Evolutionary conservation across 1,140 invertebrate genomes (phyloP).

Genomic region (Nasonia vitripennis): DNA sequence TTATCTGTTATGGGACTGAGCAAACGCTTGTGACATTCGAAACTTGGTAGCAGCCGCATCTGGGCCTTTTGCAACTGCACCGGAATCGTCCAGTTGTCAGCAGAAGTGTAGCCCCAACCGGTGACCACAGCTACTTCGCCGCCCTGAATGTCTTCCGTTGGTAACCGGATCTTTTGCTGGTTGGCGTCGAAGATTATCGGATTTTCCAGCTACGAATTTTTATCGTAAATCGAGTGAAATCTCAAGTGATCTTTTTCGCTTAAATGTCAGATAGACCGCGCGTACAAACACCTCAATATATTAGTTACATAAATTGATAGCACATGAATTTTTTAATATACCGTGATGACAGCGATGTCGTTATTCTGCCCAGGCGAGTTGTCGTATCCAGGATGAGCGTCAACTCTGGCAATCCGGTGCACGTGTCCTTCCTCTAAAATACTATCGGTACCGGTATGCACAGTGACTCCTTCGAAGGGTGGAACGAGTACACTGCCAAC

Average conservation of each 20-base stretch:
- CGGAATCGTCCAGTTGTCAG: background rate
- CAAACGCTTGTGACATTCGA: background rate
- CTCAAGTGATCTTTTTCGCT: too few relatives aligned
- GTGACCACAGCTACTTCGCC: background rate
- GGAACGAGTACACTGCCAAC: background rate
- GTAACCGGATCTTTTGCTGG: slow-evolving; percentile 16
- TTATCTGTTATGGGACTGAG: background rate
- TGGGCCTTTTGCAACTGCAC: background rate
- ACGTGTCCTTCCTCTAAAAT: background rate
- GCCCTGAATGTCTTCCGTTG: background rate
- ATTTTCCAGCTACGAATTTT: background rate
- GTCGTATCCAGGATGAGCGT: slow-evolving; percentile 37
- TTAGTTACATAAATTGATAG: too few relatives aligned
- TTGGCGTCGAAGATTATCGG: background rate
- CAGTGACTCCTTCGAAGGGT: background rate
- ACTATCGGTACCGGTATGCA: slow-evolving; percentile 28
- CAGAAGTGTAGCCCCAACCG: slow-evolving; percentile 30
- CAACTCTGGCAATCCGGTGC: slow-evolving; percentile 6
- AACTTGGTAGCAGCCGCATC: background rate
- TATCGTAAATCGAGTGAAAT: too few relatives aligned
- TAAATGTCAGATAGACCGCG: too few relatives aligned
- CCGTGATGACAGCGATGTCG: slow-evolving; percentile 52
- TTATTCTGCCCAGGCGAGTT: slow-evolving; percentile 27
- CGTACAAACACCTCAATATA: background rate
- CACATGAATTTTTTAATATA: background rate